phyloP scores from a whole-genome alignment of 2,113 vertebrate species.

The Muntiacus reevesi region DNA sequence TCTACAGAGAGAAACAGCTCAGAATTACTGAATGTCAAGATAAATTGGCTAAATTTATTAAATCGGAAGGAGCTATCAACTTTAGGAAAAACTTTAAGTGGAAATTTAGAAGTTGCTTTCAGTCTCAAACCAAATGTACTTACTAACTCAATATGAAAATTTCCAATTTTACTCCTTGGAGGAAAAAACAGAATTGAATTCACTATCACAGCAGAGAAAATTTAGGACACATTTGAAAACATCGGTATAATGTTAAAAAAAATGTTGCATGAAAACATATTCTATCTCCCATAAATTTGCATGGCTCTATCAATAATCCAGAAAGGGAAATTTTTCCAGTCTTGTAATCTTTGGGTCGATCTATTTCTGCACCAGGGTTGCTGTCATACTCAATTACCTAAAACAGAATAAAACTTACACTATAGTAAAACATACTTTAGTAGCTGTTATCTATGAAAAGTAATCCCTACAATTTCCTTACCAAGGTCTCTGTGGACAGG shows the following conservation, averaged over 20 bases:
- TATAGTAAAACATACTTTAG: background rate
- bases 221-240: constrained; percentile 26
- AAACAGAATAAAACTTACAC: constrained; percentile 18
- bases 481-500: background rate
- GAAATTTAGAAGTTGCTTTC: background rate
- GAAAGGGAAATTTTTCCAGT: background rate
- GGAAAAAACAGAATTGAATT: background rate
- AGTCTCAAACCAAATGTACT: background rate
- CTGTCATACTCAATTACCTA: background rate
- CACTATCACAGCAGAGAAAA: background rate
- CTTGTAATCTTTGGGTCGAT: background rate
- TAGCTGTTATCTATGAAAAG: background rate
- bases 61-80: constrained; percentile 8
- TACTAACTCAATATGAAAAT: constrained; percentile 2
- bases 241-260: background rate
- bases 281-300: background rate
- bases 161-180: background rate
- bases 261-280: background rate
- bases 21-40: constrained; percentile 34
- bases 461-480: background rate
- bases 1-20: background rate
- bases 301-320: background rate
- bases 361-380: background rate
- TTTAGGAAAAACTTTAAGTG: constrained; percentile 29
- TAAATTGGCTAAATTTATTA: constrained; percentile 42